Evolutionary conservation across 2,888 invertebrate species (phyloP), one percentile per base, ranked within the genome.

Genomic region (Luffia ferchaultella): DNA sequence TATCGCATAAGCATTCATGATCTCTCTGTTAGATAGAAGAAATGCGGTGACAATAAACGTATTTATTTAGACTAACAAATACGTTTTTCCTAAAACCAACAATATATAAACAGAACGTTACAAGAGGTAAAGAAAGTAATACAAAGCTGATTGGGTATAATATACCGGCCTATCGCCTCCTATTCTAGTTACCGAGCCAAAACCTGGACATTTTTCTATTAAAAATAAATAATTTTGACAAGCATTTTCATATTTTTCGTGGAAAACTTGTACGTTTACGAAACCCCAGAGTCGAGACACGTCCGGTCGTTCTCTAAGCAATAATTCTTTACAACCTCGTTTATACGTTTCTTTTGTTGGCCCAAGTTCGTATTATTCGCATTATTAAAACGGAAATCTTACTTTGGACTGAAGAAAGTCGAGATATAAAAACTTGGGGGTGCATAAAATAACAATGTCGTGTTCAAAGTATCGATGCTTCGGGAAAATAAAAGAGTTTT

Each of bases 391-490:
- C 30, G 30, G 30, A 30, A 30, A 12, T 30, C 30, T 30, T 30
- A 30, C 30, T 30, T 30, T 12, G 30, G 30, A 30, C 5, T 12
- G 30, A 30, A 30, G 30, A 3, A 30, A 30, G 5, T 30, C 30
- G 5, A 30, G 5, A 12, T 3, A 67, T 67, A 67, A 71, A 73
- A 69, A 63, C 60, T 58, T 57, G 49, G 66, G 76, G 79, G 78
- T 80, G 80, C 71, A 79, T 79, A 79, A 78, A 76, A 79, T 79
- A 78, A 76, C 76, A 63, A 75, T 76, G 69, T 62, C 30, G 30
- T 12, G 30, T 30, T 12, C 30, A 12, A 30, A 12, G 3, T 30
- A 30, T 30, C 30, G 30, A 30, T 30, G 12, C 5, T 12, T 30
- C 30, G 5, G 30, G 30, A 12, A 3, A 12, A 12, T 3, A 30